Conservation (phyloP, 1,140 invertebrate species). For the Diorhabda elongata region DNA sequence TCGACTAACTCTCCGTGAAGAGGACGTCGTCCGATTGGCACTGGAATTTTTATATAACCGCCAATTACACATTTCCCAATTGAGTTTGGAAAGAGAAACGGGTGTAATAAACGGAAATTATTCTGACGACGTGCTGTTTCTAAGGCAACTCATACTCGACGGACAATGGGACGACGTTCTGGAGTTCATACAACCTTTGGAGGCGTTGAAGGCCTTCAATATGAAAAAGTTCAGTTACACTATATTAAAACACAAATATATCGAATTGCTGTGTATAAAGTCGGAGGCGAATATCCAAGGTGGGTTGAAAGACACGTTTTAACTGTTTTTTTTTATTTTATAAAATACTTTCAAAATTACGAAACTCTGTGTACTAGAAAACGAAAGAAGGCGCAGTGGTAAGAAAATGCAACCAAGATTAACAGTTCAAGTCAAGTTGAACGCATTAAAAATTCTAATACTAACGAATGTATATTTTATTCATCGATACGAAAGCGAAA, state of each 20-base stretch:
- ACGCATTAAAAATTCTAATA: too few species aligned
- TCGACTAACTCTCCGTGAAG: conserved; percentile 78
- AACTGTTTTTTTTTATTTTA: too few species aligned
- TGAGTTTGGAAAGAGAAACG: conserved; percentile 90
- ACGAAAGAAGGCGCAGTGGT: too few species aligned
- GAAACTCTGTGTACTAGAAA: too few species aligned
- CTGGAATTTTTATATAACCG: conserved; percentile 90
- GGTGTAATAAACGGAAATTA: conserved; percentile 91
- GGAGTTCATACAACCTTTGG: conserved; percentile 94
- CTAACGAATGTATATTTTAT: too few species aligned
- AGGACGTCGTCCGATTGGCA: conserved; percentile 85
- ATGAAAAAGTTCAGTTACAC: conserved; percentile 78
- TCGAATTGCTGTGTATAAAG: conserved; percentile 91
- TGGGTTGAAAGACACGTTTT: conserved; percentile 33
- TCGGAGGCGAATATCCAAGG: conserved; percentile 66
- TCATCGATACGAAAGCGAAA: too few species aligned
- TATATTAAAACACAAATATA: conserved; percentile 88
- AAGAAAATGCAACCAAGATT: too few species aligned
- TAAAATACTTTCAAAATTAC: too few species aligned
- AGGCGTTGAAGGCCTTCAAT: conserved; percentile 74
- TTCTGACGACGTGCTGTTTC: conserved; percentile 88
- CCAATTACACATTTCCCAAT: conserved; percentile 83
- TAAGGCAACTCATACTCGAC: conserved; percentile 90
- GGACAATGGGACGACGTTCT: conserved; percentile 97
- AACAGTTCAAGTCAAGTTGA: too few species aligned